Base-by-base conservation (phyloP, 2,113 vertebrate species). In the Dicrurus megarhynchus region DNA sequence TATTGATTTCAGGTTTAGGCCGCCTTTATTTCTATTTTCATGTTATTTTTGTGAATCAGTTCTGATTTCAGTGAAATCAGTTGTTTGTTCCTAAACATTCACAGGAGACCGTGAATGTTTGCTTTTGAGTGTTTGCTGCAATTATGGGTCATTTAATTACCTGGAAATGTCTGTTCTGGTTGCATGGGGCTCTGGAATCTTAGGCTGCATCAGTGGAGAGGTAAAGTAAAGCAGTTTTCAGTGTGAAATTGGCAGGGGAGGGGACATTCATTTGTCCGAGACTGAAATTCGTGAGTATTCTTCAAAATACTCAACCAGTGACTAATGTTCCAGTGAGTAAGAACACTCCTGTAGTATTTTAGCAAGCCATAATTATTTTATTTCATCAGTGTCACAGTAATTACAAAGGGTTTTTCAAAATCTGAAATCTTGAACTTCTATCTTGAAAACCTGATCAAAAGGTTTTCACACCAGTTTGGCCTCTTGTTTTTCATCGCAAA, bases 41-140 rank as follows among this genome's bases (percentile, higher is more conserved):
- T 35, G 24, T 59, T 77, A 33, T 15, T 68, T 89, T 83, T n/a
- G 27, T 84, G 68, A 35, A 57, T 83, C 53, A 27, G 21, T 60
- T 80, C 57, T 46, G 57, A 63, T 68, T 87, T 59, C 68, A 55
- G 24, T 56, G 46, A 69, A 73, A 60, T n/a, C 12, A 7, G 11
- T 42, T 64, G 8, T 64, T 80, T 82, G 57, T 75, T 74, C 47
- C 46, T 65, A 52, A 65, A 77, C 16, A 10, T 37, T 65, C 2
- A 3, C 32, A 35, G 37, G 28, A n/a, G 21, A 56, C 22, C 0
- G 0, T 26, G 7, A 35, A 30, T 30, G 11, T 47, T 77, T 89
- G 30, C 55, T 65, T 79, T 44, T 53, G 44, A 16, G 15, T 73
- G 41, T 56, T 60, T 59, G 60, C 44, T 81, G 60, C 37, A 56